Conservation (phyloP, 2,888 invertebrate genomes). For the Geotrupes spiniger region DNA sequence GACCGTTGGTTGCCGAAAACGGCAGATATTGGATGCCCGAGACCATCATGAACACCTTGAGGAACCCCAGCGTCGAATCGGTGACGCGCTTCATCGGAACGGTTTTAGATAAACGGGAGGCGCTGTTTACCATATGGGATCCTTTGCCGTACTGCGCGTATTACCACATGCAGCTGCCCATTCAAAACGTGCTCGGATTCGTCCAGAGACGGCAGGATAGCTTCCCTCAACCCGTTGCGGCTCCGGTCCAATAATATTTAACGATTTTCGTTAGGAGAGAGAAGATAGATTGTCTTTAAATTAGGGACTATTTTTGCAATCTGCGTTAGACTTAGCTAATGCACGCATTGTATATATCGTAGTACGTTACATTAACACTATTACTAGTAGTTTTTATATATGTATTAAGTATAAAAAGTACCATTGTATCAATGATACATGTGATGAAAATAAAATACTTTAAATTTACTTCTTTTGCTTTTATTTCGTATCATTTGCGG, state of each 20-base stretch:
- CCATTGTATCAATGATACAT: constrained; percentile 37
- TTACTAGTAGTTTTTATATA: constrained; percentile 20
- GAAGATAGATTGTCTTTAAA: constrained; percentile 39
- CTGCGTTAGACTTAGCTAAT: constrained; percentile 20
- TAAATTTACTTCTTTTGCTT: neutral
- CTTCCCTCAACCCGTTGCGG: constrained; percentile 47
- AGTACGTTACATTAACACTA: constrained; percentile 40
- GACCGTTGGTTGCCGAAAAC: constrained; percentile 51
- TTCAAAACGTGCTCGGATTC: constrained; percentile 58
- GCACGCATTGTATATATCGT: constrained; percentile 21
- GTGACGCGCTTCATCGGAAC: constrained; percentile 64
- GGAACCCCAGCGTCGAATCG: constrained; percentile 51
- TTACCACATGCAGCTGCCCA: constrained; percentile 75
- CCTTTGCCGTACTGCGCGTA: constrained; percentile 83
- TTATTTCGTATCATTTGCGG: no score
- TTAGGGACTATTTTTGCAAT: constrained; percentile 11
- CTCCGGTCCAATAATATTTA: constrained; percentile 41
- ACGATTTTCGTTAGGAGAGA: constrained; percentile 38
- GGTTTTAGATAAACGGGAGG: constrained; percentile 75
- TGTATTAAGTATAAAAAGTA: constrained; percentile 23
- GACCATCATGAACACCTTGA: constrained; percentile 53
- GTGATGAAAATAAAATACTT: constrained; percentile 1
- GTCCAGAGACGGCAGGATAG: constrained; percentile 51
- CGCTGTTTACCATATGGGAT: constrained; percentile 80
- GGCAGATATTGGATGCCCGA: constrained; percentile 62